Conservation (phyloP, 2,797 vertebrate species). For the Acanthiza pusilla region DNA sequence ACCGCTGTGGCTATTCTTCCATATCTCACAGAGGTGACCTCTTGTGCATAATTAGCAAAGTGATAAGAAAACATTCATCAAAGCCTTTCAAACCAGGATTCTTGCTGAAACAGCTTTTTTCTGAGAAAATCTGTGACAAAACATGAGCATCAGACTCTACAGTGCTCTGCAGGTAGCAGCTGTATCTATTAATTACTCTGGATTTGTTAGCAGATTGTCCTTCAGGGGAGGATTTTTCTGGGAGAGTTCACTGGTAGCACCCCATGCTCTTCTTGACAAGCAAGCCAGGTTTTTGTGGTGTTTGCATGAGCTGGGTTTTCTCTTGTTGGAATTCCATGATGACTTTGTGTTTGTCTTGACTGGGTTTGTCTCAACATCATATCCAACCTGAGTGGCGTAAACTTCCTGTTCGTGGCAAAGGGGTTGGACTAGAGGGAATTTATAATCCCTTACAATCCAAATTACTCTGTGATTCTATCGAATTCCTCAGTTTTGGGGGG, state of each 20-base stretch:
- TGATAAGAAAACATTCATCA: background rate
- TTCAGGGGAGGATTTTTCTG: background rate
- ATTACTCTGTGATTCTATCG: background rate
- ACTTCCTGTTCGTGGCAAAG: background rate
- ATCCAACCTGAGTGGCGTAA: background rate
- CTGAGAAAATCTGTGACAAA: background rate
- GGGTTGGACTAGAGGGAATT: background rate
- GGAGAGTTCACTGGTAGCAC: background rate
- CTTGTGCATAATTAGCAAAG: background rate
- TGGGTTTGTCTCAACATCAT: background rate
- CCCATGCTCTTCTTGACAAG: background rate
- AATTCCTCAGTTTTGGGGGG: background rate
- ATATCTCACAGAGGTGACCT: background rate
- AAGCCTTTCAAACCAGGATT: background rate
- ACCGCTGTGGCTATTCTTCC: background rate
- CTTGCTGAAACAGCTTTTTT: background rate
- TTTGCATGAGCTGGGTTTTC: slow-evolving; percentile 40
- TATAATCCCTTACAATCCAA: background rate
- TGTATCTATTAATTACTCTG: background rate
- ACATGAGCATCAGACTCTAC: background rate
- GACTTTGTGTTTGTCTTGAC: slow-evolving; percentile 6
- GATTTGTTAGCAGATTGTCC: background rate
- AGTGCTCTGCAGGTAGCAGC: background rate
- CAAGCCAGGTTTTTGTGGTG: background rate
- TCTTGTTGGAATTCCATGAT: slow-evolving; percentile 52